phyloP scores from a whole-genome alignment of 2,888 invertebrate genomes.

The Amblyjoppa proteus region DNA sequence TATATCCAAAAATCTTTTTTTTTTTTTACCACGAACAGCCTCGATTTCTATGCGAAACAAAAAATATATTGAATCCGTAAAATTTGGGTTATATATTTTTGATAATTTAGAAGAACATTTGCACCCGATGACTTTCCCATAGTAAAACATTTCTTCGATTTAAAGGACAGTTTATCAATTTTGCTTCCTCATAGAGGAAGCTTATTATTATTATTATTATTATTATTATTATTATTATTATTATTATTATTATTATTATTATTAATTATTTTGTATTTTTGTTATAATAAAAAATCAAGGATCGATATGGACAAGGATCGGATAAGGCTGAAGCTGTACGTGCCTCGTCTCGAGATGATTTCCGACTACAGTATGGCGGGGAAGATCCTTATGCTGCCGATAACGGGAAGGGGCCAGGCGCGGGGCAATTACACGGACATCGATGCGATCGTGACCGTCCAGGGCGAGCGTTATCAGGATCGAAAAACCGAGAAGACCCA shows the following conservation, averaged over 20 bases:
- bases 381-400: conserved; percentile 90
- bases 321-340: conserved; percentile 87
- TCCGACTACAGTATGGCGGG: conserved; percentile 90
- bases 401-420: conserved; percentile 89
- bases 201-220: conserved; percentile 38
- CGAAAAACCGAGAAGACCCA: conserved; percentile 81
- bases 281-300: conserved; percentile 82
- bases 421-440: conserved; percentile 90
- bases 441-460: conserved; percentile 88
- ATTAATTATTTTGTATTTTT: conserved; percentile 70
- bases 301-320: conserved; percentile 87
- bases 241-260: conserved; percentile 70
- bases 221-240: conserved; percentile 69
- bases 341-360: conserved; percentile 89
- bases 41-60: too few relatives aligned
- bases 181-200: background rate
- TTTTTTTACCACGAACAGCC: too few relatives aligned
- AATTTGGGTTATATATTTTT: too few relatives aligned
- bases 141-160: too few relatives aligned
- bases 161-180: background rate
- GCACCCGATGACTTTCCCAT: too few relatives aligned
- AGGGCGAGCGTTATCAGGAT: conserved; percentile 86
- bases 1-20: too few relatives aligned
- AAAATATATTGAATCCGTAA: too few relatives aligned
- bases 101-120: too few relatives aligned